phyloP scores from a whole-genome alignment of 2,888 invertebrate genomes.

The Antheraea assamensis region DNA sequence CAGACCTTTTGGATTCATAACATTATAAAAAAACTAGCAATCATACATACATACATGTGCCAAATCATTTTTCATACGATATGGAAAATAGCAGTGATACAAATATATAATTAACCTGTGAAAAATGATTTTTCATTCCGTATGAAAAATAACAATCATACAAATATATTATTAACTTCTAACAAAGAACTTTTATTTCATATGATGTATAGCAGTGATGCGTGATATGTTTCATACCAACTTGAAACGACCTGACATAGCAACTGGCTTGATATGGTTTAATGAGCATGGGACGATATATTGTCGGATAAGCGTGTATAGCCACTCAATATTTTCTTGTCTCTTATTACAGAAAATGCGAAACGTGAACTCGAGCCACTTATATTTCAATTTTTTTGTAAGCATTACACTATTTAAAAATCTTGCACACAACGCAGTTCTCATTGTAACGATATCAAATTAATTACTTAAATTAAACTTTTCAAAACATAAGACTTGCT shows the following conservation, averaged over 20 bases:
- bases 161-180: too few relatives aligned
- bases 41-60: too few relatives aligned
- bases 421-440: not conserved
- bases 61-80: too few relatives aligned
- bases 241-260: not conserved
- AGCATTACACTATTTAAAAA: not conserved
- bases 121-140: too few relatives aligned
- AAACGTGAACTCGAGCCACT: not conserved
- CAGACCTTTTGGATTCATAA: too few relatives aligned
- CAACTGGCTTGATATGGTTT: not conserved
- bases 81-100: too few relatives aligned
- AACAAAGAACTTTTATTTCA: too few relatives aligned
- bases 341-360: not conserved
- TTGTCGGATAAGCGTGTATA: not conserved
- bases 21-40: too few relatives aligned
- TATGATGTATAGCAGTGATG: too few relatives aligned
- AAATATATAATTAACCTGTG: too few relatives aligned
- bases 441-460: not conserved
- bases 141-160: too few relatives aligned
- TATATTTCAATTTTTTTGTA: not conserved
- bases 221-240: too few relatives aligned
- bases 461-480: constrained; percentile 17
- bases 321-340: not conserved
- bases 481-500: constrained; percentile 8
- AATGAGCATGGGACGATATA: not conserved